Conservation (phyloP, 2,113 vertebrate genomes). For the Tiliqua scincoides region DNA sequence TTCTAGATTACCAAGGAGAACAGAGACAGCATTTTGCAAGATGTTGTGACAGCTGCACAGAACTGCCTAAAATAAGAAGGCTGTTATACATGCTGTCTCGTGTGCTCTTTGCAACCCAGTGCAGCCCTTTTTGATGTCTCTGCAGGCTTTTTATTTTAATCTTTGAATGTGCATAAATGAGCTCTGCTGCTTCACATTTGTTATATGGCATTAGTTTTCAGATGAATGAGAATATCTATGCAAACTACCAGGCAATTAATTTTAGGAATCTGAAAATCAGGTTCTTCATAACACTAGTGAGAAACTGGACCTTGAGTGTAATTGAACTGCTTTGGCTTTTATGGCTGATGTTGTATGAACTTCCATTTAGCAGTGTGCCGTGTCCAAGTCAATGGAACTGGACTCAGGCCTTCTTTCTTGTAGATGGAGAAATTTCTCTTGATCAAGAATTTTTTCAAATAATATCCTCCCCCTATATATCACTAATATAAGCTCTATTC, state of each 20-base stretch:
- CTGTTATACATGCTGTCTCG: constrained; percentile 22
- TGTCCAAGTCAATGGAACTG: not conserved
- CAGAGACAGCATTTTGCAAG: constrained; percentile 83
- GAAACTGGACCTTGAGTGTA: constrained; percentile 3
- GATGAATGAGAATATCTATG: not conserved
- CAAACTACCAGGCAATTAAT: not conserved
- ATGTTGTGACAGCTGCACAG: constrained; percentile 82
- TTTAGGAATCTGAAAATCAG: not conserved
- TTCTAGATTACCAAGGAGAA: constrained; percentile 91
- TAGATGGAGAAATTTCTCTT: not conserved
- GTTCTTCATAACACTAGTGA: not conserved
- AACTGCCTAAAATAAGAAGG: constrained; percentile 73
- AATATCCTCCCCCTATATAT: not conserved
- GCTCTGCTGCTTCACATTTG: not conserved
- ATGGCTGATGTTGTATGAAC: not conserved
- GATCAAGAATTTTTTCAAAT: not conserved
- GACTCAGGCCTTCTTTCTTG: not conserved
- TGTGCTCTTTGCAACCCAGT: constrained; percentile 1
- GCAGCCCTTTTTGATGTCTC: constrained; percentile 12
- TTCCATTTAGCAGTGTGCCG: not conserved
- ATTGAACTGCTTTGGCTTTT: too few relatives aligned
- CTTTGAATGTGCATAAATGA: constrained; percentile 6
- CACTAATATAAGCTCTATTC: not conserved
- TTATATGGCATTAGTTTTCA: not conserved
- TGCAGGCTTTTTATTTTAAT: not conserved